A percentile compares a stretch with the other conserved stretches of the same genome.
phyloP scores from a whole-genome alignment of 2,797 vertebrate species.

The Eulemur mongoz region DNA sequence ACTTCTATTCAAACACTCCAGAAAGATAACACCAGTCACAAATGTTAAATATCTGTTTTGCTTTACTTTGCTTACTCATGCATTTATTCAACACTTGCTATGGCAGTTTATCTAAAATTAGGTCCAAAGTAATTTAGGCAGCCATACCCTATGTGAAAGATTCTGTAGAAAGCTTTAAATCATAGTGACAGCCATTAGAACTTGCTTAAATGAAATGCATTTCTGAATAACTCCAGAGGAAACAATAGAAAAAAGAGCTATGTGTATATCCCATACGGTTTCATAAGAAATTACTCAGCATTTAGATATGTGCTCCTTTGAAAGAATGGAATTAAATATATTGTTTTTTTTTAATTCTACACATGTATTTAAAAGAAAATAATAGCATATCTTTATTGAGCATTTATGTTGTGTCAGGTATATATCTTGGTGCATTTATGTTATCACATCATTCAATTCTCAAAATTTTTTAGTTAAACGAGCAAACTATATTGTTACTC shows the following conservation, averaged over 20 bases:
- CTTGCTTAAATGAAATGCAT: constrained; percentile 82
- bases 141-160: constrained; percentile 82
- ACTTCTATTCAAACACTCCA: constrained; percentile 81
- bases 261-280: constrained; percentile 30
- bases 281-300: constrained; percentile 55
- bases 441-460: neutral
- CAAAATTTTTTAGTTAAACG: neutral
- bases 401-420: neutral
- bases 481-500: neutral
- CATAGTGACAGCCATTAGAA: constrained; percentile 86
- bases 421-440: neutral
- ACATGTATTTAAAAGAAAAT: neutral
- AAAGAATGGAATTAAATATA: neutral
- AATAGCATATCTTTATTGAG: neutral
- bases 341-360: neutral
- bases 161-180: constrained; percentile 86
- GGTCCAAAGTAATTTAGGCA: constrained; percentile 87
- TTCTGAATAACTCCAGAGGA: constrained; percentile 78
- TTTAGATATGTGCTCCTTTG: neutral
- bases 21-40: constrained; percentile 83
- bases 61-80: constrained; percentile 86
- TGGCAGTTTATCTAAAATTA: constrained; percentile 89
- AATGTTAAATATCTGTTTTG: constrained; percentile 86
- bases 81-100: constrained; percentile 86
- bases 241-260: constrained; percentile 59